Percentiles rank a stretch among this genome's conserved stretches.
Evolutionary conservation across 1,140 invertebrate genomes (phyloP).

Genomic region (Ectropis grisescens): DNA sequence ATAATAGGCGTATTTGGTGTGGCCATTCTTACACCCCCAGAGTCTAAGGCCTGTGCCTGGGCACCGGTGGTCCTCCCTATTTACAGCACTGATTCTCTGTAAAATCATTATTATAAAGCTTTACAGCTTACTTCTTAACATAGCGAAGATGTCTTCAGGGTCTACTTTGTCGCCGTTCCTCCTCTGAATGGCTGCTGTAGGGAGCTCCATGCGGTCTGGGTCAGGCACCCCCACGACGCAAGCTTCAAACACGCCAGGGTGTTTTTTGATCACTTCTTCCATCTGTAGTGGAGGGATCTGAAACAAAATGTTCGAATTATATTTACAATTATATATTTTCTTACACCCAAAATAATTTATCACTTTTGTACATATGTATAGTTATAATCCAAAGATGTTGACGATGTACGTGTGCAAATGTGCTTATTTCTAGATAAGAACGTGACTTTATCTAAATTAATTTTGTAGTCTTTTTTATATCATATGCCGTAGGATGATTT

Average conservation of each 20-base stretch:
- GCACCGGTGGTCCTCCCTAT: too few relatives aligned
- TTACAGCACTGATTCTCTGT: too few relatives aligned
- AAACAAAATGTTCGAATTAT: background rate
- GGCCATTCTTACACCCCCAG: too few relatives aligned
- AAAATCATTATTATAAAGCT: too few relatives aligned
- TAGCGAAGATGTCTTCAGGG: constrained; percentile 15
- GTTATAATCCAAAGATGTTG: background rate
- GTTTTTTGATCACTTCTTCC: constrained; percentile 14
- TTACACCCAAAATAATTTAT: background rate
- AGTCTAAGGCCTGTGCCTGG: too few relatives aligned
- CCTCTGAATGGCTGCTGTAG: constrained; percentile 14
- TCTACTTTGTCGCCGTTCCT: constrained; percentile 12
- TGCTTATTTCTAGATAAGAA: background rate
- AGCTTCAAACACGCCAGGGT: constrained; percentile 10
- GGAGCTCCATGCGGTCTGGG: constrained; percentile 10
- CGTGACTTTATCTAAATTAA: too few relatives aligned
- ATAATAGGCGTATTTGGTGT: too few relatives aligned
- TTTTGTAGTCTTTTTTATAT: too few relatives aligned
- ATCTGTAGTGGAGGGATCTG: constrained; percentile 20
- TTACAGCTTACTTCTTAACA: constrained; percentile 10
- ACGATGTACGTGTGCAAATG: background rate
- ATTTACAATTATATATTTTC: too few relatives aligned
- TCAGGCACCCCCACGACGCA: constrained; percentile 19
- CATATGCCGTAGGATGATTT: too few relatives aligned
- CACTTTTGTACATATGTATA: background rate